Evolutionary conservation across 2,113 vertebrate species (phyloP).

Genomic region (Nannobrachium achirus): DNA sequence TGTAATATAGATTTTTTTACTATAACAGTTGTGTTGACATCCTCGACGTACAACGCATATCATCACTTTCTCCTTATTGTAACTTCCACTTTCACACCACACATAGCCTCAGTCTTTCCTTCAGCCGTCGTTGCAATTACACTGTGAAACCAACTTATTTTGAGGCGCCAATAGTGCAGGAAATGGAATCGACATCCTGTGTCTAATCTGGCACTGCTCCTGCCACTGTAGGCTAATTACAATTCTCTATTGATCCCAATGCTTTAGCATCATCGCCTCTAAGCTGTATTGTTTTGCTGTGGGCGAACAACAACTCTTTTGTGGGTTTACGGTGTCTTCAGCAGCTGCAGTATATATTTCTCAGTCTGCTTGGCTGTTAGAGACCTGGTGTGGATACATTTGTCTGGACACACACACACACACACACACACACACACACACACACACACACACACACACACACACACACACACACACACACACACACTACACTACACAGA

Average conservation of each 20-base stretch:
- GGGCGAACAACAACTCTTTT: constrained; percentile 68
- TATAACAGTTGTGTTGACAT: too few species aligned
- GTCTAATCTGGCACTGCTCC: constrained; percentile 77
- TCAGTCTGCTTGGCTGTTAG: constrained; percentile 57
- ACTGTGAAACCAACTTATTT: constrained; percentile 64
- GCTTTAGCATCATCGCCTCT: constrained; percentile 66
- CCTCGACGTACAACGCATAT: background rate
- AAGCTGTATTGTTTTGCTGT: constrained; percentile 72
- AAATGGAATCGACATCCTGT: constrained; percentile 80
- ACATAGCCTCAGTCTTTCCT: constrained; percentile 23
- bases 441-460: background rate
- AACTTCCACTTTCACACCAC: constrained; percentile 34
- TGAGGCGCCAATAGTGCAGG: constrained; percentile 76
- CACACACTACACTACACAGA: background rate
- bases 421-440: too few species aligned
- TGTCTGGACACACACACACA: constrained; percentile 40
- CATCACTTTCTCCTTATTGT: background rate
- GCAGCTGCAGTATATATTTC: constrained; percentile 66
- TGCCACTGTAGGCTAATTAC: constrained; percentile 82
- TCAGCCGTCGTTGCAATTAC: constrained; percentile 62
- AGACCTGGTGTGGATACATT: constrained; percentile 54
- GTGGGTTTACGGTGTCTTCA: constrained; percentile 64
- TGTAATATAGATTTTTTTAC: too few species aligned
- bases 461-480: background rate
- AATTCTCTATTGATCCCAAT: constrained; percentile 80